Conservation (phyloP, 2,797 vertebrate genomes). For the Channa striata region DNA sequence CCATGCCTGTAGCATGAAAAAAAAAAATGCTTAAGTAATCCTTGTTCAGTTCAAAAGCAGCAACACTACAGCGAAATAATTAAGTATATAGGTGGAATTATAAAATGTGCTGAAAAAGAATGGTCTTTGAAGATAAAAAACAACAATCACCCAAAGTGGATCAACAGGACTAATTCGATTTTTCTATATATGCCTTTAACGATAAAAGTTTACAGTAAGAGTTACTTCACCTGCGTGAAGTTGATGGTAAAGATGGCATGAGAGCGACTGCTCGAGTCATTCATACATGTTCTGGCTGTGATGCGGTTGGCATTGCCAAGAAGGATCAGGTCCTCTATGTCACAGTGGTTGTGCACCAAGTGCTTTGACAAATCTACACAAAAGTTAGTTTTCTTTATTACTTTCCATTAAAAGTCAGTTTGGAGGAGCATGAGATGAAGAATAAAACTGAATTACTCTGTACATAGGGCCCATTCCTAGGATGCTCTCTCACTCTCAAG, state of each 20-base stretch:
- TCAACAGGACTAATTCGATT: slow-evolving; percentile 49
- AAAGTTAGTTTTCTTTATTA: slow-evolving; percentile 16
- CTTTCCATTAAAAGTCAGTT: background rate
- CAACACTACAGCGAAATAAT: slow-evolving; percentile 49
- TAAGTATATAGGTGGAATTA: background rate
- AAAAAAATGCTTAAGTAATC: background rate
- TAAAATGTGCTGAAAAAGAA: slow-evolving; percentile 25
- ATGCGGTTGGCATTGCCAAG: slow-evolving; percentile 91
- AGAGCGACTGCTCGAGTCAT: slow-evolving; percentile 92
- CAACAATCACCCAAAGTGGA: slow-evolving; percentile 30
- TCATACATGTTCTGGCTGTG: slow-evolving; percentile 92
- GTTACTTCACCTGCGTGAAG: slow-evolving; percentile 90
- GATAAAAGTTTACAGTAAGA: no score
- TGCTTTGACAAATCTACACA: slow-evolving; percentile 92
- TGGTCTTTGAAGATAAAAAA: slow-evolving; percentile 51
- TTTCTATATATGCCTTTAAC: background rate
- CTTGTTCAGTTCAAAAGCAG: slow-evolving; percentile 30
- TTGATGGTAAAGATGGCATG: slow-evolving; percentile 95
- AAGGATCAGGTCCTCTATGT: slow-evolving; percentile 92
- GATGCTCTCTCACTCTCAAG: slow-evolving; percentile 93
- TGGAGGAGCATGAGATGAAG: background rate
- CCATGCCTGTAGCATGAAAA: slow-evolving; percentile 84
- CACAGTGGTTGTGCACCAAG: slow-evolving; percentile 89
- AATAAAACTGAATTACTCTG: slow-evolving; percentile 85
- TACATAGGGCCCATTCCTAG: slow-evolving; percentile 93